Evolutionary conservation across 2,113 vertebrate species (phyloP).

Genomic region (Odontophorus gujanensis): DNA sequence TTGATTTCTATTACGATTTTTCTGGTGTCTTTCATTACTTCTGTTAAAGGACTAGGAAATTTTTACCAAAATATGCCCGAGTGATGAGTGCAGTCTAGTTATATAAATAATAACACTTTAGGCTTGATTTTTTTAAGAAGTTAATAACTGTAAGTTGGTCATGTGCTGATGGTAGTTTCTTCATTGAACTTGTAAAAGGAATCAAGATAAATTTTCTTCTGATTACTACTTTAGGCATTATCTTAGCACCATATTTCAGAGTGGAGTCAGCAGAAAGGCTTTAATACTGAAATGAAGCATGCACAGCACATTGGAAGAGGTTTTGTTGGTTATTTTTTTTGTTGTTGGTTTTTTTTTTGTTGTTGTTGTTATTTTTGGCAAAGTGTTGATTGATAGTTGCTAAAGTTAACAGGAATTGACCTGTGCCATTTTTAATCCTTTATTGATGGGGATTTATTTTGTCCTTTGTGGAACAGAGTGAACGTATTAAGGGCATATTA

Average conservation of each 20-base stretch:
- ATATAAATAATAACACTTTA: not conserved
- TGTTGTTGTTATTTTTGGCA: conserved; percentile 30
- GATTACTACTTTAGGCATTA: not conserved
- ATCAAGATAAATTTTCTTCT: not conserved
- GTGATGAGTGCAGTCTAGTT: not conserved
- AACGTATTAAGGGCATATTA: conserved; percentile 62
- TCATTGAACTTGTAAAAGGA: not conserved
- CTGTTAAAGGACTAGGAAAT: not conserved
- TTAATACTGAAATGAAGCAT: not conserved
- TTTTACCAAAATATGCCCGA: not conserved
- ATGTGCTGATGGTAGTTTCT: not conserved
- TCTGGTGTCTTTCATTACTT: not conserved
- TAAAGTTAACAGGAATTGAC: conserved; percentile 60
- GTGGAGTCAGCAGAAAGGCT: not conserved
- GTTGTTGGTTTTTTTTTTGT: not conserved
- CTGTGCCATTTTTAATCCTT: conserved; percentile 56
- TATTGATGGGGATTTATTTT: conserved; percentile 64
- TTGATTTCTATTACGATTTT: not conserved
- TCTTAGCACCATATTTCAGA: not conserved
- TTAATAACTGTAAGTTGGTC: not conserved
- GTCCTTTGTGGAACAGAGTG: conserved; percentile 52
- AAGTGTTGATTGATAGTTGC: conserved; percentile 48
- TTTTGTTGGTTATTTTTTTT: not conserved
- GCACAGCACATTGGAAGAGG: not conserved
- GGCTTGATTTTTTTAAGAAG: not conserved